A percentile compares a stretch with the other conserved stretches of the same genome.
Evolutionary conservation across 1,140 invertebrate species (phyloP).

Genomic region (Aphaenogaster ashmeadi): DNA sequence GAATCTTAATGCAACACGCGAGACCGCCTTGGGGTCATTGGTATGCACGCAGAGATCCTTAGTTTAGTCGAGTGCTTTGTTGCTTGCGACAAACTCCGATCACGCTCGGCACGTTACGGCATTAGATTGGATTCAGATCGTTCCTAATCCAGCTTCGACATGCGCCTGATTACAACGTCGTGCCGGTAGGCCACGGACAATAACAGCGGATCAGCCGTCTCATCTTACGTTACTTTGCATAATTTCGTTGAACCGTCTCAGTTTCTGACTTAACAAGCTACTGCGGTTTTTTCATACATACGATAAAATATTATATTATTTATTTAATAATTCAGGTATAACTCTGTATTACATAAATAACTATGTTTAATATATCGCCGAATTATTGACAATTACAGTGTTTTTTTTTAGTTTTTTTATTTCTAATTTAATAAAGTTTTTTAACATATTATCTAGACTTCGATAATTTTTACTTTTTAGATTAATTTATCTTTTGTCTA

Average conservation of each 20-base stretch:
- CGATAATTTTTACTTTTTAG: neutral
- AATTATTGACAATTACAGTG: neutral
- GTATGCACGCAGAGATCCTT: slow-evolving; percentile 60
- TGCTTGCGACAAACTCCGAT: slow-evolving; percentile 53
- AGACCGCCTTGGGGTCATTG: slow-evolving; percentile 59
- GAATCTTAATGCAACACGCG: slow-evolving; percentile 38
- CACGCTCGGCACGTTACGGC: slow-evolving; percentile 46
- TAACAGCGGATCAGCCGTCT: slow-evolving; percentile 12
- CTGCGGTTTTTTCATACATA: neutral
- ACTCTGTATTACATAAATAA: neutral
- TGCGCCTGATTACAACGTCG: neutral
- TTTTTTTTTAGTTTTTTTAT: neutral
- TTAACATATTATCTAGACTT: neutral
- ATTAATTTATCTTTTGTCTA: neutral
- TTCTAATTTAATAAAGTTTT: neutral
- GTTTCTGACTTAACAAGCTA: neutral
- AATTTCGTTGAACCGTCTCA: neutral
- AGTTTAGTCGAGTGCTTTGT: slow-evolving; percentile 29
- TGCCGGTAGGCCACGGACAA: neutral
- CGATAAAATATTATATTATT: neutral
- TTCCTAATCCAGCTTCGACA: slow-evolving; percentile 23
- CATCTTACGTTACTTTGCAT: neutral
- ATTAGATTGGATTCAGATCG: slow-evolving; percentile 41
- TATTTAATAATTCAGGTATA: neutral
- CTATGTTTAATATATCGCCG: neutral